Base-by-base conservation (phyloP, 2,888 invertebrate species). In the Drosophila setosimentum region DNA sequence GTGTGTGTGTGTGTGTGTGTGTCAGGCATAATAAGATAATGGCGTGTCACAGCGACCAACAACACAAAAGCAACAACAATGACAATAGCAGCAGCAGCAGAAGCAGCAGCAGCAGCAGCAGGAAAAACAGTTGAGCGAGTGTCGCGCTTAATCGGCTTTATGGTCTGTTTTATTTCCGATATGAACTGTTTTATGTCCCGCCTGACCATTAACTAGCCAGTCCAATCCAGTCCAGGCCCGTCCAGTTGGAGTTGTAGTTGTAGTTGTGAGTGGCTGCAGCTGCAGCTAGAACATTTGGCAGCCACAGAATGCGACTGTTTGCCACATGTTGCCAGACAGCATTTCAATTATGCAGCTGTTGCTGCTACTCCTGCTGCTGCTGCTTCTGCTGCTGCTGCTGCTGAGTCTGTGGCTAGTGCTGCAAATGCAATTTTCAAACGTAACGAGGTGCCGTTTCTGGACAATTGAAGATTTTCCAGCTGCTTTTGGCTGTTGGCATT, bases 81-180 rank as follows among this genome's bases (percentile, higher is more conserved):
- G 45, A 57, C 30, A 53, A 29, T 58, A 64, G 50, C 49, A 68
- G 18, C 54, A 81, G 59, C 67, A 58, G 27, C 72, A 72, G 1
- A 60, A 74, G 0, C 55, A 45, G 2, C 51, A 49, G 5, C 57
- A 63, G 11, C 72, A 64, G 21, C 76, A 64, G 57, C 61, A 65
- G 50, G 60, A 80, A 74, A 84, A 72, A 71, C 69, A 79, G 76
- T 89, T 86, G 79, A 78, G 67, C 87, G 78, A 83, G 87, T 83
- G 89, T 83, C 76, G 89, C 82, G 74, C 74, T 87, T 89, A 86
- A 86, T 86, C 85, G 88, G 85, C 90, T 86, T 89, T 89, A 89
- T 85, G 90, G 83, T 87, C 86, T 87, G 90, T 89, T 89, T 86
- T 89, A 86, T 87, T 82, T 86, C 69, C 78, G 88, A 86, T 86